These are phyloP conservation scores for Micromesistius poutassou DNA, from an alignment of 2,797 vertebrate genomes.

Conservation along the genomic window DNA sequence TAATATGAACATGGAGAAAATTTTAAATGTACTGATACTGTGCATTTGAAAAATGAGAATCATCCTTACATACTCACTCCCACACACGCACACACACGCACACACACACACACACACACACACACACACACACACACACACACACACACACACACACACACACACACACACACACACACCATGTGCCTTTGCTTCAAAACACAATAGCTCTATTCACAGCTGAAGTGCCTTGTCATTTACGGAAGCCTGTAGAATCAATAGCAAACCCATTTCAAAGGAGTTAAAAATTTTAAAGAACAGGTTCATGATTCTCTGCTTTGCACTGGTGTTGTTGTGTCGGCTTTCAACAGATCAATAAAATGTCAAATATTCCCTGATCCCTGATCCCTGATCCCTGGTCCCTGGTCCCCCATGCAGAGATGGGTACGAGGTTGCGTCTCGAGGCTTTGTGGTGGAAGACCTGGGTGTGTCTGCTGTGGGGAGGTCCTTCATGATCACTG, in stretches of 20 bases:
- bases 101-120: neutral
- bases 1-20: too few species aligned
- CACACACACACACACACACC: slow-evolving; percentile 24
- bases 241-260: neutral
- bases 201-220: slow-evolving; percentile 62
- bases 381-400: neutral
- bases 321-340: neutral
- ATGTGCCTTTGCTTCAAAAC: slow-evolving; percentile 41
- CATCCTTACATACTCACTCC: neutral
- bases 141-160: slow-evolving; percentile 20
- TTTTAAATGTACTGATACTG: neutral
- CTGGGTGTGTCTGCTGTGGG: slow-evolving; percentile 70
- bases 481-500: slow-evolving; percentile 73
- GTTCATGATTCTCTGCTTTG: too few species aligned
- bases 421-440: slow-evolving; percentile 63
- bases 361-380: neutral
- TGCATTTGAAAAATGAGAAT: neutral
- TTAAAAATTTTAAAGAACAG: too few species aligned
- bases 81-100: slow-evolving; percentile 6
- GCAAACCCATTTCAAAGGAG: neutral
- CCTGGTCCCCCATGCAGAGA: slow-evolving; percentile 51
- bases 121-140: slow-evolving; percentile 38
- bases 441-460: slow-evolving; percentile 60
- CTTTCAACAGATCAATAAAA: neutral
- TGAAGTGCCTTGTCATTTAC: neutral